A percentile compares a stretch with the other conserved stretches of the same genome.
Evolutionary conservation across 2,888 invertebrate species (phyloP).

Genomic region (Athalia rosae): DNA sequence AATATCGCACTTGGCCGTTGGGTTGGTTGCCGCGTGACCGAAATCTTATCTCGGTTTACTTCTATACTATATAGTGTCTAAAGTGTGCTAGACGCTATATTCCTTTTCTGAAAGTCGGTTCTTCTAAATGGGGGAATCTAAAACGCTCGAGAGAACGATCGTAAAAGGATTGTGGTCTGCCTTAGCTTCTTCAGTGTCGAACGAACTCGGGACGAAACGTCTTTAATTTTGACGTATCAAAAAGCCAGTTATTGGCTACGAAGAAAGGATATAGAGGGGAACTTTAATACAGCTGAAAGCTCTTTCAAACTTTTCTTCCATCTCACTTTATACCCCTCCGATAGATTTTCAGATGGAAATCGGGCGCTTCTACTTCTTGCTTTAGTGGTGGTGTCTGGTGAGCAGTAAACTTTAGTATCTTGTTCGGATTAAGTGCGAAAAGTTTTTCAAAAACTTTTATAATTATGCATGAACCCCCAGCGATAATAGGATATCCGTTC

Average conservation of each 20-base stretch:
- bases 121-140: slow-evolving; percentile 1
- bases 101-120: slow-evolving; percentile 13
- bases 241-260: slow-evolving; percentile 19
- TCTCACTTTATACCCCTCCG: neutral
- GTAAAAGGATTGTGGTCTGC: slow-evolving; percentile 11
- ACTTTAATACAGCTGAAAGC: slow-evolving; percentile 19
- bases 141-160: slow-evolving; percentile 2
- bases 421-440: slow-evolving; percentile 20
- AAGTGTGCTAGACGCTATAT: slow-evolving; percentile 10
- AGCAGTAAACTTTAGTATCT: slow-evolving; percentile 30
- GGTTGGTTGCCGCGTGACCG: slow-evolving; percentile 2
- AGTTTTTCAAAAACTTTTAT: slow-evolving; percentile 17
- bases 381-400: slow-evolving; percentile 9
- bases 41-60: slow-evolving; percentile 31
- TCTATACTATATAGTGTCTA: neutral
- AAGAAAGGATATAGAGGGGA: neutral
- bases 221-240: slow-evolving; percentile 20
- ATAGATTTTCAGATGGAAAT: slow-evolving; percentile 25
- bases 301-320: slow-evolving; percentile 22
- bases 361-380: neutral
- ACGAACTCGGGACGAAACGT: neutral
- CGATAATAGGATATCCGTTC: slow-evolving; percentile 25
- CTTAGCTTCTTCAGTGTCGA: neutral
- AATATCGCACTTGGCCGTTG: neutral
- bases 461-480: slow-evolving; percentile 5